Evolutionary conservation across 2,888 invertebrate species (phyloP).

Genomic region (Conchocele bisecta): DNA sequence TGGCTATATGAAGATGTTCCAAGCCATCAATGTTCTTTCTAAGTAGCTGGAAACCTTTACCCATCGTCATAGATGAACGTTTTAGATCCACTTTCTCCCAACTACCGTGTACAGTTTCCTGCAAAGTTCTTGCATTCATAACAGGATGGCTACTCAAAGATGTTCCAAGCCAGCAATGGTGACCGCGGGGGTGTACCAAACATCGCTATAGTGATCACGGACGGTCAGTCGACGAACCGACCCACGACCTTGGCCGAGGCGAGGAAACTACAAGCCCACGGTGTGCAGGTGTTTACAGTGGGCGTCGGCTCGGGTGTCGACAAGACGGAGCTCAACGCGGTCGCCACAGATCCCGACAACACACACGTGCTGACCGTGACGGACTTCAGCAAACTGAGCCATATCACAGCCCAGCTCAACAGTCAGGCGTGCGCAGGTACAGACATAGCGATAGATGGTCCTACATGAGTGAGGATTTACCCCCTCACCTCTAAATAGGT

Average conservation of each 20-base stretch:
- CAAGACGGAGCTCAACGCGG: constrained; percentile 69
- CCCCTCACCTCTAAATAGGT: no score
- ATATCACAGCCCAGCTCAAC: constrained; percentile 67
- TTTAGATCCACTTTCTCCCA: constrained; percentile 39
- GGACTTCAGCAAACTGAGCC: constrained; percentile 66
- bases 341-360: constrained; percentile 74
- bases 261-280: constrained; percentile 53
- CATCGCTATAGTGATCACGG: constrained; percentile 72
- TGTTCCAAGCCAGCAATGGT: constrained; percentile 66
- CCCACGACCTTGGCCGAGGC: constrained; percentile 68
- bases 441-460: background rate
- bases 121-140: background rate
- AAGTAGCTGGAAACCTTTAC: no score
- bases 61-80: no score
- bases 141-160: constrained; percentile 55
- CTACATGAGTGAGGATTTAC: no score
- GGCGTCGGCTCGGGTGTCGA: constrained; percentile 68
- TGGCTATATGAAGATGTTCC: no score
- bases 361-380: constrained; percentile 70
- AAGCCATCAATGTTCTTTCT: no score
- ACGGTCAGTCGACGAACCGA: constrained; percentile 69
- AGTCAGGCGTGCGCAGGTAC: constrained; percentile 62
- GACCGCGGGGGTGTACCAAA: constrained; percentile 72
- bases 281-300: constrained; percentile 69
- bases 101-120: background rate